A percentile compares a stretch with the other conserved stretches of the same genome.
These are phyloP conservation scores for Daktulosphaira vitifoliae DNA, from an alignment of 1,140 invertebrate species.

Conservation along the genomic window DNA sequence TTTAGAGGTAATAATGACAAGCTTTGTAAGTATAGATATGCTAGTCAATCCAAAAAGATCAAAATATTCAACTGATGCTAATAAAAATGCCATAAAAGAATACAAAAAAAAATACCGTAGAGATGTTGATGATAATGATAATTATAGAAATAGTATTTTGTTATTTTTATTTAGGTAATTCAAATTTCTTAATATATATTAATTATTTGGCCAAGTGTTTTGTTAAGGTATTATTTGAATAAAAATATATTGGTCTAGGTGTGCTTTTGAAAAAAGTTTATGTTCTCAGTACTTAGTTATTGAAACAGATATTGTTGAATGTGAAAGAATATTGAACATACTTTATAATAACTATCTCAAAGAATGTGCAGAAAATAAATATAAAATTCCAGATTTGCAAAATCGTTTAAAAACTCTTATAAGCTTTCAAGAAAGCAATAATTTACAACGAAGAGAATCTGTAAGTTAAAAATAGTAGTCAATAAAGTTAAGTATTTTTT, in stretches of 20 bases:
- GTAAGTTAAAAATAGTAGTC: slow-evolving; percentile 17
- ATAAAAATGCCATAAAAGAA: slow-evolving; percentile 19
- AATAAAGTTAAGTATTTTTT: not conserved
- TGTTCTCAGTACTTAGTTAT: slow-evolving; percentile 13
- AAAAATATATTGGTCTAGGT: slow-evolving; percentile 6
- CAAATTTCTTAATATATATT: no score
- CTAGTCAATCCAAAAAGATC: slow-evolving; percentile 30
- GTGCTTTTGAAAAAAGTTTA: slow-evolving; percentile 31
- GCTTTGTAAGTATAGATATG: slow-evolving; percentile 23
- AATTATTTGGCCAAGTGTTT: no score
- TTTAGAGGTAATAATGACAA: slow-evolving; percentile 40
- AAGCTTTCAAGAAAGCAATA: slow-evolving; percentile 29
- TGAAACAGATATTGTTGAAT: slow-evolving; percentile 27
- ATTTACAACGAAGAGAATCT: slow-evolving; percentile 26
- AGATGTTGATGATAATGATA: slow-evolving; percentile 4
- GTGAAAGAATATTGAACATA: slow-evolving; percentile 28
- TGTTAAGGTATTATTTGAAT: no score
- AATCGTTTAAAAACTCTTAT: slow-evolving; percentile 30
- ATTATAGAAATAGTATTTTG: not conserved
- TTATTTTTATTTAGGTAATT: slow-evolving; percentile 20
- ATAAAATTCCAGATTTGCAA: slow-evolving; percentile 28
- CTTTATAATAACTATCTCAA: slow-evolving; percentile 25
- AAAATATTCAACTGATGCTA: slow-evolving; percentile 18
- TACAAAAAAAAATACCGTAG: slow-evolving; percentile 5
- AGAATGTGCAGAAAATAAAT: slow-evolving; percentile 31